Evolutionary conservation across 1,140 invertebrate genomes (phyloP).

Genomic region (Sycophila sp.): DNA sequence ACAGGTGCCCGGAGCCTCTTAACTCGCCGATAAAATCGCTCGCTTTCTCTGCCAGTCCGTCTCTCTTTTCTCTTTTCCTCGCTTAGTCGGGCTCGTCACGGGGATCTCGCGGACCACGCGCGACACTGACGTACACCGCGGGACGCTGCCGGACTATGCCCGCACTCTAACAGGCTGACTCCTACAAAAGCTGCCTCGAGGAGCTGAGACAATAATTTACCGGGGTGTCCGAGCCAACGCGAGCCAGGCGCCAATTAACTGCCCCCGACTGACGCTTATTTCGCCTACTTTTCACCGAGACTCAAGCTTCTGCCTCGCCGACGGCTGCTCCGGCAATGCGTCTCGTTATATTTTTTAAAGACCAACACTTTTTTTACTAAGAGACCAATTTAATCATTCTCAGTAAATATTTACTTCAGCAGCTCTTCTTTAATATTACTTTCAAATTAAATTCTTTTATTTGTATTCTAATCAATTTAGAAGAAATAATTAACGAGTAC

Average conservation of each 20-base stretch:
- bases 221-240: slow-evolving; percentile 33
- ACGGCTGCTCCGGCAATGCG: not conserved
- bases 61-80: no score
- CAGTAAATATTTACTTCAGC: no score
- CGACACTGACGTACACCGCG: slow-evolving; percentile 25
- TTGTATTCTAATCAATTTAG: no score
- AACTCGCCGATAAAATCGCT: slow-evolving; percentile 25
- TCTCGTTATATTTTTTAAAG: no score
- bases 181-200: not conserved
- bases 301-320: not conserved
- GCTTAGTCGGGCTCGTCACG: slow-evolving; percentile 26
- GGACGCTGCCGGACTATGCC: not conserved
- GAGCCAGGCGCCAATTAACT: slow-evolving; percentile 38
- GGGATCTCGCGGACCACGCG: not conserved
- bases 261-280: slow-evolving; percentile 18
- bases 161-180: not conserved
- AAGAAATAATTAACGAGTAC: no score
- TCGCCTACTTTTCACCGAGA: slow-evolving; percentile 15
- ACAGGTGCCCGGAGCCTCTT: slow-evolving; percentile 1
- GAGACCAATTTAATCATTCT: no score
- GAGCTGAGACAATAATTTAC: slow-evolving; percentile 36
- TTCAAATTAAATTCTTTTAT: no score
- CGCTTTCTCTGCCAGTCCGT: not conserved
- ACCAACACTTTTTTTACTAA: no score
- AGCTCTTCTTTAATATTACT: no score